Percentiles rank a stretch among this genome's conserved stretches.
These are phyloP conservation scores for Ia io DNA, from an alignment of 2,113 vertebrate genomes.

Conservation along the genomic window DNA sequence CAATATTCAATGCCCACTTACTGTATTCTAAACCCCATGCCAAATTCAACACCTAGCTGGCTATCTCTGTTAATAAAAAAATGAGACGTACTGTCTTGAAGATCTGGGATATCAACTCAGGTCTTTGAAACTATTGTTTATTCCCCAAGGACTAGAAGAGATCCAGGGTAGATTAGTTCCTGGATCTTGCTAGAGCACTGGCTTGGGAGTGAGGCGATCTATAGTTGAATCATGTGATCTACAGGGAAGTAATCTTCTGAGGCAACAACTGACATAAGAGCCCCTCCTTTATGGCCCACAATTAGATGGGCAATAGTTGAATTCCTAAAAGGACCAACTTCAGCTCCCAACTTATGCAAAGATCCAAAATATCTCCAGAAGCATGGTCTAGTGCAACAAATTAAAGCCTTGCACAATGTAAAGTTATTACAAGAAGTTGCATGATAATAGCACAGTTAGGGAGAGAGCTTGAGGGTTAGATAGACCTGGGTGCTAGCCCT, in stretches of 20 bases:
- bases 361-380: background rate
- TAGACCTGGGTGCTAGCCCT: background rate
- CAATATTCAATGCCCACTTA: background rate
- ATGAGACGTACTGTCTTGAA: background rate
- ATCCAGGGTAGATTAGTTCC: background rate
- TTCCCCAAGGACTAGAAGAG: background rate
- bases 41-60: background rate
- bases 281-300: background rate
- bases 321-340: background rate
- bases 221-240: background rate
- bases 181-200: background rate
- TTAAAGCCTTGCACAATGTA: background rate
- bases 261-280: background rate
- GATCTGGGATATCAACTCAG: background rate
- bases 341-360: background rate
- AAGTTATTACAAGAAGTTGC: background rate
- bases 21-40: background rate
- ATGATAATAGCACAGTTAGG: background rate
- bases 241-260: background rate
- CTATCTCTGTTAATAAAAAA: background rate
- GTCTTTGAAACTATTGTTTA: background rate
- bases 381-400: background rate
- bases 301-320: background rate
- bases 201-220: background rate
- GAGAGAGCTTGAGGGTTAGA: background rate